Conservation (phyloP, 2,797 vertebrate genomes). For the Luscinia megarhynchos region DNA sequence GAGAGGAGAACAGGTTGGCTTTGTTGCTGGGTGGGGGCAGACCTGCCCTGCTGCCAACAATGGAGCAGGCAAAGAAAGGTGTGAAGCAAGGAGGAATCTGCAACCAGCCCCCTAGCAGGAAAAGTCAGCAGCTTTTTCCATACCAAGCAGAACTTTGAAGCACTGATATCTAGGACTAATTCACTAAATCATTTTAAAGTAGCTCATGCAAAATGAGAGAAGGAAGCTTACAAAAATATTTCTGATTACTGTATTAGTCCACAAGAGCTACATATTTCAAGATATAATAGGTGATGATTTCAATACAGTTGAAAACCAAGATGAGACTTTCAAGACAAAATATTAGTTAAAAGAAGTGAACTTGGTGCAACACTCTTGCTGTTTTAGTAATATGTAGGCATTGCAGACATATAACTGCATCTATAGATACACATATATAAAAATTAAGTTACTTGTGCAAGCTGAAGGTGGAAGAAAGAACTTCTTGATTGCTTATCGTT, state of each 20-base stretch:
- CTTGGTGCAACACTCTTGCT: neutral
- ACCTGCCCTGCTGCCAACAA: fast-evolving
- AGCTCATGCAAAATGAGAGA: neutral
- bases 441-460: neutral
- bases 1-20: neutral
- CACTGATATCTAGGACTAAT: neutral
- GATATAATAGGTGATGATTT: neutral
- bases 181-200: neutral
- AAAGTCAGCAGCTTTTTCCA: neutral
- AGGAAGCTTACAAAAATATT: neutral
- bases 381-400: neutral
- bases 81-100: neutral
- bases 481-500: neutral
- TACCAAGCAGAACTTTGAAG: neutral
- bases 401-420: neutral
- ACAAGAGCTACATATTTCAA: neutral
- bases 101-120: neutral
- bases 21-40: neutral
- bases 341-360: neutral
- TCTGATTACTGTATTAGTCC: neutral
- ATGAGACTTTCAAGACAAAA: conserved; percentile 33
- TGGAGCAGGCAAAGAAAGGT: neutral
- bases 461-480: neutral
- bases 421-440: neutral
- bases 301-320: neutral